phyloP scores from a whole-genome alignment of 2,797 vertebrate species.

The Notolepis coatsorum region DNA sequence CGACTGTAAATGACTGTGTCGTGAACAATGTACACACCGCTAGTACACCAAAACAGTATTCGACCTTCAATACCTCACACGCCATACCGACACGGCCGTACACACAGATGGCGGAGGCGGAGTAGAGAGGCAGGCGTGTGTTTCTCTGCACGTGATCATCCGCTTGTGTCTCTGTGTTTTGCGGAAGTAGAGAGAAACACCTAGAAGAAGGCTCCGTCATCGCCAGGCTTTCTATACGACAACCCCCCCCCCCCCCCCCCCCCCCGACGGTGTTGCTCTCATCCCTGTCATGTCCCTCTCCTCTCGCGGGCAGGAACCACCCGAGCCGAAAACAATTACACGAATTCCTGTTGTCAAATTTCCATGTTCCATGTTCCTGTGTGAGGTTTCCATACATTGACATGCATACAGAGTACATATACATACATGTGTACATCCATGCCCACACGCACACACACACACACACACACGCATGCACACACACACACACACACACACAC shows the following conservation, averaged over 20 bases:
- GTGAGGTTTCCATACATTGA: neutral
- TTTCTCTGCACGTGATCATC: neutral
- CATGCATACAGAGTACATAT: neutral
- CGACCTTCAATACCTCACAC: neutral
- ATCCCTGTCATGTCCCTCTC: neutral
- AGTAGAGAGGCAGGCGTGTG: neutral
- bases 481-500: slow-evolving; percentile 20
- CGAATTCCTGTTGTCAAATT: neutral
- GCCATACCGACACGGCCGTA: no score
- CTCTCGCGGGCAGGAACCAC: slow-evolving; percentile 11
- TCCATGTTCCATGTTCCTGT: slow-evolving; percentile 12
- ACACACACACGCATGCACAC: slow-evolving; percentile 3
- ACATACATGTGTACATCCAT: neutral
- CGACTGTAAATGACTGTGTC: no score
- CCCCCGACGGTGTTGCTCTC: neutral
- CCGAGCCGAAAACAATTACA: slow-evolving; percentile 30
- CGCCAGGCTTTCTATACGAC: slow-evolving; percentile 21
- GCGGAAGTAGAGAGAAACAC: slow-evolving; percentile 43
- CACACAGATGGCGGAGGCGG: neutral
- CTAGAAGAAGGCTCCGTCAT: slow-evolving; percentile 47
- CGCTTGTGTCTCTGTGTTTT: slow-evolving; percentile 13
- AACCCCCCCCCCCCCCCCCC: neutral
- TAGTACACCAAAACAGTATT: neutral
- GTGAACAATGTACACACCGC: no score
- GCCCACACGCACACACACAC: slow-evolving; percentile 10